Evolutionary conservation across 2,888 invertebrate genomes (phyloP), one percentile per base, ranked within the genome.

Genomic region (Platerodrilus igneus): DNA sequence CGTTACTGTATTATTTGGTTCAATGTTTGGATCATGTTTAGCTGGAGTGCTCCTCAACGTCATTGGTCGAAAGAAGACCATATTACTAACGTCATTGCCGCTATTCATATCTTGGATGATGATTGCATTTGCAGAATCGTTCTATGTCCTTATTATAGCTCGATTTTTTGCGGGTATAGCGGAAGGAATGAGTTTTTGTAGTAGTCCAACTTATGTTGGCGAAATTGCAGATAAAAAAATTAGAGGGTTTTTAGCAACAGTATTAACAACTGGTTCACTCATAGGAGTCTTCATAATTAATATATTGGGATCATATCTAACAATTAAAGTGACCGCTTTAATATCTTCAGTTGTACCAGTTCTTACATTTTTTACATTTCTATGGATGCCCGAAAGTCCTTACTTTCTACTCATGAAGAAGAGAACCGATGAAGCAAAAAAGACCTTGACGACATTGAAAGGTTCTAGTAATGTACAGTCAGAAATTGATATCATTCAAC

Each of bases 361-460:
- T 15, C 53, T 75, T 29, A 73, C 78, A 52, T 63, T 79, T 20
- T 37, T 76, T 15, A 67, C 73, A 10, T 76, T 80, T 60, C 63
- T 74, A 22, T 76, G 75, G 60, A 70, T 81, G 60, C 83, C 83
- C 8, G 83, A 84, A 67, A 72, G 74, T 2, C 78, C 79, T 0
- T 68, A 75, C 35, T 72, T 63, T 49, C 55, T 64, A 37, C 50
- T 71, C 11, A 61, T 67, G 34, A 64, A 57, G 22, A 59, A 59
- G 4, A 53, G 61, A 4, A 65, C 66, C 37, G 56, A 64, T 1
- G 69, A 67, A 17, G 77, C 77, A 1, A 59, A 66, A n/a, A 48
- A 59, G 26, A 70, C 78, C 8, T 68, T 83, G 40, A 67, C 69
- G 48, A 74, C 70, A 59, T 62, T 83, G 32, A 70, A 81, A 41